phyloP scores from a whole-genome alignment of 2,797 vertebrate genomes.

The Neosalanx taihuensis region DNA sequence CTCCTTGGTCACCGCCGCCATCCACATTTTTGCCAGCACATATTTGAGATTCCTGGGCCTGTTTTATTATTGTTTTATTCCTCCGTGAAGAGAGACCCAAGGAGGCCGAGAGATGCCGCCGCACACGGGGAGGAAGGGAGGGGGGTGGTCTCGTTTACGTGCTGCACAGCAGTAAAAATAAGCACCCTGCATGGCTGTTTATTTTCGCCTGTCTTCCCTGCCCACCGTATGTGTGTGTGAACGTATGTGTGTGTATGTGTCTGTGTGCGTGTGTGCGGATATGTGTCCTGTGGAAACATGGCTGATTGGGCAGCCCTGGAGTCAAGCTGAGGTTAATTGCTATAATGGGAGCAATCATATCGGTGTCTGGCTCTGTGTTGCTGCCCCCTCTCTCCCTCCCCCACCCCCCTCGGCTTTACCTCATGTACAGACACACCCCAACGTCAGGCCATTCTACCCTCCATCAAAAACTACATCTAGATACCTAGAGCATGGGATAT shows the following conservation, averaged over 20 bases:
- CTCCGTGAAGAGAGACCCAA: conserved; percentile 39
- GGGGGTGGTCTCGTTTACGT: conserved; percentile 35
- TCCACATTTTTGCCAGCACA: conserved; percentile 36
- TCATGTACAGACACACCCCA: not conserved
- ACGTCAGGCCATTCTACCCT: not conserved
- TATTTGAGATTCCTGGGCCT: conserved; percentile 49
- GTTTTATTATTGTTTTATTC: conserved; percentile 53
- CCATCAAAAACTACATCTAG: not conserved
- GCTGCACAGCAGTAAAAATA: conserved; percentile 46
- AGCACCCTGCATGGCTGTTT: conserved; percentile 44
- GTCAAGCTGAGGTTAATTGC: conserved; percentile 42
- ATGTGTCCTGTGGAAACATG: conserved; percentile 22
- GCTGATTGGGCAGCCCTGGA: conserved; percentile 25
- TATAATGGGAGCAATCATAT: conserved; percentile 23
- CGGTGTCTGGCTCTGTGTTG: conserved; percentile 1
- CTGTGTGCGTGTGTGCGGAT: not conserved
- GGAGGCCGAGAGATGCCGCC: conserved; percentile 13
- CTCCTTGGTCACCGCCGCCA: conserved; percentile 31
- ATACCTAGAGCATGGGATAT: too few relatives aligned
- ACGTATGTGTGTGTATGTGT: conserved; percentile 14
- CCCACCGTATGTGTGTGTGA: conserved; percentile 22
- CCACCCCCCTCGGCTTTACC: not conserved
- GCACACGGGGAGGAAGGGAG: conserved; percentile 17
- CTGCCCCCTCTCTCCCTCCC: not conserved
- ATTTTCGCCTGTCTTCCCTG: conserved; percentile 44